Evolutionary conservation across 2,113 vertebrate species (phyloP).

Genomic region (Nematolebias whitei): DNA sequence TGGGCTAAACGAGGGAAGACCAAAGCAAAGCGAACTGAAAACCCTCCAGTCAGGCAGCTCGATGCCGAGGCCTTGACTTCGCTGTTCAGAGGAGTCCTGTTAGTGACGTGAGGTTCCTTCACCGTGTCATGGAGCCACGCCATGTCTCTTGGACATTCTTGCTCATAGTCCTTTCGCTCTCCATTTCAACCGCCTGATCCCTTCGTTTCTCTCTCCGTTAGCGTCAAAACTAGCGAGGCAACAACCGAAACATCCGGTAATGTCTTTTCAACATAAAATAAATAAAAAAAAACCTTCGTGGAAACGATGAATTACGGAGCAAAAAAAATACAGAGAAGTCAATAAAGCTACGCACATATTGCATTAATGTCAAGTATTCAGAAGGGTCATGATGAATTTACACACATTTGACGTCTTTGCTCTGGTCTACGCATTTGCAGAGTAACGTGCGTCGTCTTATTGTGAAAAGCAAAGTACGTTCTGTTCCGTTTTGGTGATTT

Average conservation of each 20-base stretch:
- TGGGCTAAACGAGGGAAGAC: conserved; percentile 42
- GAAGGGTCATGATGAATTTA: not conserved
- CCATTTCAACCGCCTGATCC: conserved; percentile 72
- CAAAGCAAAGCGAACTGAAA: conserved; percentile 29
- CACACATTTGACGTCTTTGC: too few species aligned
- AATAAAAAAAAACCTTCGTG: not conserved
- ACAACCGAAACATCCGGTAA: conserved; percentile 20
- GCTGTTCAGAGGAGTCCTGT: conserved; percentile 1
- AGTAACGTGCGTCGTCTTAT: too few species aligned
- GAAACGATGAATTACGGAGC: not conserved
- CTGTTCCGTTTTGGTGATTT: conserved; percentile 18
- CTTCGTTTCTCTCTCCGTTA: conserved; percentile 30
- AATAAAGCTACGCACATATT: not conserved
- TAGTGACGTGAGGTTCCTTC: conserved; percentile 32
- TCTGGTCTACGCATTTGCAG: too few species aligned
- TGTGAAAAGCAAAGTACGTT: not conserved
- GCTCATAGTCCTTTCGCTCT: conserved; percentile 62
- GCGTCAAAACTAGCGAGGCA: not conserved
- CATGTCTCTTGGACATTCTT: conserved; percentile 58
- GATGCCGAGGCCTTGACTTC: conserved; percentile 19
- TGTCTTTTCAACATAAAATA: conserved; percentile 51
- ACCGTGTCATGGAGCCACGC: conserved; percentile 59
- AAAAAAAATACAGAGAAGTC: not conserved
- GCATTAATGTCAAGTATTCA: not conserved
- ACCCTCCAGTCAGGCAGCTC: conserved; percentile 32